Evolutionary conservation across 1,140 invertebrate genomes (phyloP).

Genomic region (Drosophila prosaltans): DNA sequence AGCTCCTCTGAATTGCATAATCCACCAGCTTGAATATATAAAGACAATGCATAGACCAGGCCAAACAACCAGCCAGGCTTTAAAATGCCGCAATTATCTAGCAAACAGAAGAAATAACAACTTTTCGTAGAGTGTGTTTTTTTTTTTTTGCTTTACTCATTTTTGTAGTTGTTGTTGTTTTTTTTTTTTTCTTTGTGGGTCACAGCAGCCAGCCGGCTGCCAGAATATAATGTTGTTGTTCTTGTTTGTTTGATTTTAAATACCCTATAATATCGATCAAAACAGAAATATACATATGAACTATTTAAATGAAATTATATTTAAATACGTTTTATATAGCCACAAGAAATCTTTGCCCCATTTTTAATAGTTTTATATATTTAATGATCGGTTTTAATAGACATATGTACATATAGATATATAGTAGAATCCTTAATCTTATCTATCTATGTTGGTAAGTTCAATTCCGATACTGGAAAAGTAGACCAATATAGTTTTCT

Average conservation of each 20-base stretch:
- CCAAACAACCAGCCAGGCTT: conserved; percentile 54
- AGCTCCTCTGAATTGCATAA: conserved; percentile 62
- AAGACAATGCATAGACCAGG: conserved; percentile 64
- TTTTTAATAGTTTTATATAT: too few relatives aligned
- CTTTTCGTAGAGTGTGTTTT: conserved; percentile 33
- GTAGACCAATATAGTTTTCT: too few relatives aligned
- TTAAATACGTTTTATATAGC: too few relatives aligned
- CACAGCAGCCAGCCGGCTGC: conserved; percentile 47
- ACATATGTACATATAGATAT: too few relatives aligned
- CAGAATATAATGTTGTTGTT: conserved; percentile 56
- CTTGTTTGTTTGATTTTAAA: conserved; percentile 8
- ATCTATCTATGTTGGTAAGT: too few relatives aligned
- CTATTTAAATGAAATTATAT: too few relatives aligned
- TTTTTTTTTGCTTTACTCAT: background rate
- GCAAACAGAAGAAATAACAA: conserved; percentile 52
- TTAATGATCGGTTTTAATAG: too few relatives aligned
- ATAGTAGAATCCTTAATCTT: too few relatives aligned
- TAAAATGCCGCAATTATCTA: conserved; percentile 78
- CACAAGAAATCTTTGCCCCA: too few relatives aligned
- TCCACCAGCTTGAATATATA: conserved; percentile 61
- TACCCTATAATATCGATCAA: background rate
- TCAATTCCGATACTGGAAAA: too few relatives aligned
- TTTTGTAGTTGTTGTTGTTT: conserved; percentile 6
- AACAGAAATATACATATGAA: too few relatives aligned
- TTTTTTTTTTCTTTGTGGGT: conserved; percentile 52